These are phyloP conservation scores for Cossypha heuglini DNA, from an alignment of 2,797 vertebrate genomes.

Conservation along the genomic window DNA sequence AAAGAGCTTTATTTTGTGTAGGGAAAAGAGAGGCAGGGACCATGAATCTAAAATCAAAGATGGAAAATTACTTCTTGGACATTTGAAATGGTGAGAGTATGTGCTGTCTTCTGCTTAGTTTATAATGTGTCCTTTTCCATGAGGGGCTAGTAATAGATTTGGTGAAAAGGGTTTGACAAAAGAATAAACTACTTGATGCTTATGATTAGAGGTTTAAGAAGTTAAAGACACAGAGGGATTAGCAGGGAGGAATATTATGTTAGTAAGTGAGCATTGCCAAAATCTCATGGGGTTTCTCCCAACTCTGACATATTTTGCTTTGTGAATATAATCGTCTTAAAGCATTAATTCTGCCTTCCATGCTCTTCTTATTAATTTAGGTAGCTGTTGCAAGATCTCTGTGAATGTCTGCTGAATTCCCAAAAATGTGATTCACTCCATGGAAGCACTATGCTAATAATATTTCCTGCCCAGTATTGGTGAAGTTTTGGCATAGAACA, in stretches of 20 bases:
- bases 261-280: background rate
- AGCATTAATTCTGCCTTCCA: constrained; percentile 36
- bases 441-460: constrained; percentile 27
- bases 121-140: background rate
- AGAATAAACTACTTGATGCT: background rate
- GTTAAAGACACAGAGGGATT: constrained; percentile 1
- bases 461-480: background rate
- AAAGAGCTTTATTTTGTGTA: background rate
- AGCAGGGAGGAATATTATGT: background rate
- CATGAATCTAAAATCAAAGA: background rate
- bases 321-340: constrained; percentile 31
- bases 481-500: constrained; percentile 14
- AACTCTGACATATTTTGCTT: constrained; percentile 7
- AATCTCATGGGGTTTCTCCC: background rate
- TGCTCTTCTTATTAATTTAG: constrained; percentile 33
- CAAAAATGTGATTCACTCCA: background rate
- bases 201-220: constrained; percentile 8
- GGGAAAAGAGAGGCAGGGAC: background rate
- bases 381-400: background rate
- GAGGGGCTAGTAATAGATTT: background rate
- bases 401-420: constrained; percentile 18
- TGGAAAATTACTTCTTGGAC: background rate
- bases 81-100: background rate
- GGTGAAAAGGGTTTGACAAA: background rate
- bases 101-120: background rate